phyloP scores from a whole-genome alignment of 2,113 vertebrate species.

The Peromyscus polionotus region DNA sequence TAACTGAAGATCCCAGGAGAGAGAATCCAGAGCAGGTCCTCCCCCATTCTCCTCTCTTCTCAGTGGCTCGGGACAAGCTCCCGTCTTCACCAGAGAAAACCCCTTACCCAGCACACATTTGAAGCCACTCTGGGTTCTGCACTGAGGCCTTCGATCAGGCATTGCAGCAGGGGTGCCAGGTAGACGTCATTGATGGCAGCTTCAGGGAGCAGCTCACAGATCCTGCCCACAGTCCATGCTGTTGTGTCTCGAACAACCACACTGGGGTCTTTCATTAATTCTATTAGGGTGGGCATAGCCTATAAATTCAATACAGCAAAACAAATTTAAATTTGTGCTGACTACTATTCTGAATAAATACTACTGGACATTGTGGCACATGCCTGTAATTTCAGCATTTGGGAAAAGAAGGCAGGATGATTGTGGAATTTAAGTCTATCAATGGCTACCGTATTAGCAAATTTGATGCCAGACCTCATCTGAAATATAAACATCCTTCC shows the following conservation, averaged over 20 bases:
- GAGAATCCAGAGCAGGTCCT: slow-evolving; percentile 41
- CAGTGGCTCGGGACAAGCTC: not conserved
- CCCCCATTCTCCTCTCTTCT: slow-evolving; percentile 24
- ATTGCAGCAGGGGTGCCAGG: slow-evolving; percentile 95
- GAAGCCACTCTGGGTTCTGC: slow-evolving; percentile 97
- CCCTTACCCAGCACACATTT: slow-evolving; percentile 99
- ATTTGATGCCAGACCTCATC: not conserved
- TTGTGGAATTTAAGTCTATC: not conserved
- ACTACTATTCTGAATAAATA: not conserved
- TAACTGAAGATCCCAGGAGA: slow-evolving; percentile 62
- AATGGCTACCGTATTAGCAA: not conserved
- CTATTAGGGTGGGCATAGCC: slow-evolving; percentile 98
- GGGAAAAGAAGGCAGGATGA: not conserved
- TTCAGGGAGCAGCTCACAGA: slow-evolving; percentile 98
- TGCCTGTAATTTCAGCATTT: not conserved
- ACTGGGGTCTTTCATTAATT: slow-evolving; percentile 98
- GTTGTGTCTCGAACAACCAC: slow-evolving; percentile 99
- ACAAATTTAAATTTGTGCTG: not conserved
- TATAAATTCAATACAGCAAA: slow-evolving; percentile 78
- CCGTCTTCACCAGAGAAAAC: not conserved
- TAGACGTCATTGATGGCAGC: slow-evolving; percentile 98
- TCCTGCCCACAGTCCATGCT: slow-evolving; percentile 97
- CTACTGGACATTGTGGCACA: not conserved
- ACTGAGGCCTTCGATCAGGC: slow-evolving; percentile 97
- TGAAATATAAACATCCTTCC: not conserved